Base-by-base conservation (phyloP, 2,888 invertebrate genomes). In the Clunio marinus region DNA sequence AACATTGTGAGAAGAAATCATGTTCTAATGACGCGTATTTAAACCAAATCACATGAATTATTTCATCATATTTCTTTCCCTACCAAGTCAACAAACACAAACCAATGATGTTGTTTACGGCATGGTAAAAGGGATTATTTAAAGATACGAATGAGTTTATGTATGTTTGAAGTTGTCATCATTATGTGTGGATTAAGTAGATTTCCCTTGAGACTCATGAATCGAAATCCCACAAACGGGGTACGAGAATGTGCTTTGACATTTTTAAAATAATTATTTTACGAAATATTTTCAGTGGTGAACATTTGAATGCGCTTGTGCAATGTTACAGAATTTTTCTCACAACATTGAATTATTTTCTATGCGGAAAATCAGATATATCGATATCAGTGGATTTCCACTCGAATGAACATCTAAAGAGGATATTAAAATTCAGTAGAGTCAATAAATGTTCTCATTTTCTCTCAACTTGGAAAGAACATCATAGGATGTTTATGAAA, bases 101-200 rank as follows among this genome's bases (percentile, higher is more conserved):
- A n/a, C 22, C 17, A 51, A 51, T 27, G 46, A 41, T 63, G 66
- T 35, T 66, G 66, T 66, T 66, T 32, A 66, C 35, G 41, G 37
- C 66, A 13, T 22, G 35, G 13, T 13, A 32, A 15, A 60, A 67
- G 66, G 41, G 68, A 68, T 68, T 68, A n/a, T n/a, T n/a, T n/a
- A 68, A 24, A 22, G 22, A 17, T 22, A n/a, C n/a, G n/a, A n/a
- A n/a, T n/a, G 17, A 17, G 35, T 68, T 35, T 46, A 37, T 68
- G 27, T 68, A 25, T 68, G 57, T 51, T 55, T 51, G 55, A 68
- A 69, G 62, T 55, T 69, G 62, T 62, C 62, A 62, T 69, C 69
- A 69, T 69, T 69, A 69, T 69, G 35, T 69, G 69, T 60, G 69
- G 69, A 60, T 69, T 69, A 68, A 69, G 32, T 60, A 62, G 69